Percentiles rank a stretch among this genome's conserved stretches.
phyloP scores from a whole-genome alignment of 2,888 invertebrate genomes.

The Allacma fusca region DNA sequence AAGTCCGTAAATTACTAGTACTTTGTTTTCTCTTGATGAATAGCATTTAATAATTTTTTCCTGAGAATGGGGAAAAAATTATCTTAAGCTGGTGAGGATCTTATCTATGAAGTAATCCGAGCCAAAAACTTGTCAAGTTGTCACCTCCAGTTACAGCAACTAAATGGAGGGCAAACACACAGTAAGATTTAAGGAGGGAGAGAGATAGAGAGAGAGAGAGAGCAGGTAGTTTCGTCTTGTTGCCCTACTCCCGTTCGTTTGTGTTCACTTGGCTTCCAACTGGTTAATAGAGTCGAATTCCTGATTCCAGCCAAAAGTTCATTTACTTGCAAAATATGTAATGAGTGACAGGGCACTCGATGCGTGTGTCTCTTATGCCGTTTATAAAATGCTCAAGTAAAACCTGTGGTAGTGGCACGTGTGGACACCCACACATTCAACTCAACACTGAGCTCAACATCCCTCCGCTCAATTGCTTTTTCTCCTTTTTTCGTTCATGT shows the following conservation, averaged over 20 bases:
- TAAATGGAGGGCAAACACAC: constrained; percentile 29
- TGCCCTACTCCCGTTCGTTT: constrained; percentile 13
- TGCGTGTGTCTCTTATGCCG: neutral
- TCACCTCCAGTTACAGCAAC: constrained; percentile 35
- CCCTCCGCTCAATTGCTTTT: neutral
- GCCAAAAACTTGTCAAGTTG: constrained; percentile 44
- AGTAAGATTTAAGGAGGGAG: neutral
- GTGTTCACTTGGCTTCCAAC: neutral
- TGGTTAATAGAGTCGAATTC: constrained; percentile 47
- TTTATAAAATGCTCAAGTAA: constrained; percentile 20
- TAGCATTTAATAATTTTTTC: neutral
- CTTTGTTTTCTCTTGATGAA: neutral
- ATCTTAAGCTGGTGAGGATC: constrained; percentile 16
- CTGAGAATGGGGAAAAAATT: neutral
- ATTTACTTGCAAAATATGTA: constrained; percentile 44
- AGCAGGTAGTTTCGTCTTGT: constrained; percentile 28
- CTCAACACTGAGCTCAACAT: constrained; percentile 35
- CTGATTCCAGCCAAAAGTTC: constrained; percentile 58
- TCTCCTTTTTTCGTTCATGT: constrained; percentile 7
- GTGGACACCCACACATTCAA: constrained; percentile 44
- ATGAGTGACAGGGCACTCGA: constrained; percentile 23
- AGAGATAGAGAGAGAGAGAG: constrained; percentile 12
- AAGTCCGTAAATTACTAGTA: neutral
- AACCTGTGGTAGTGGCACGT: constrained; percentile 32
- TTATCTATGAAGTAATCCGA: constrained; percentile 40